Evolutionary conservation across 1,140 invertebrate species (phyloP), one percentile per base, ranked within the genome.

Genomic region (Pseudoatta argentina): DNA sequence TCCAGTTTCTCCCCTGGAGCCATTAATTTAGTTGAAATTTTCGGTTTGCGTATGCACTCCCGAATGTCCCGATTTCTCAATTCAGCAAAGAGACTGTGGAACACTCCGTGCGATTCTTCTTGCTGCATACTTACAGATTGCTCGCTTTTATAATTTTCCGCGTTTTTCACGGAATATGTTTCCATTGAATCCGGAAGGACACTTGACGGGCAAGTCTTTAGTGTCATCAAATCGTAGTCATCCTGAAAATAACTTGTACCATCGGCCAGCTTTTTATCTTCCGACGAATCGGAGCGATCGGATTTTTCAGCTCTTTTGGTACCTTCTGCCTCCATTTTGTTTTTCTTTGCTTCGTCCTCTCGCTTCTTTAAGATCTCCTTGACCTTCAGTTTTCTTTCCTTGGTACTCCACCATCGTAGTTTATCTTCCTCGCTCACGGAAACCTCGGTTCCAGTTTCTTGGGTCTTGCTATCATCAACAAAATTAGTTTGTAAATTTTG

Each of bases 371-470:
- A 34, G 3, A 82, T 76, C 27, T 88, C 78, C 10, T 24, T 66
- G 1, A 82, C 14, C 39, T 78, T 87, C 21, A 67, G 67, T 61
- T 83, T 88, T 16, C 78, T 72, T 12, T 88, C 78, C 44, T 71
- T 85, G 12, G 64, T 75, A 16, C 12, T 77, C 86, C 79, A 90
- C 57, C 87, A 48, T 78, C 64, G 87, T 4, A 73, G 75, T 64
- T 53, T 24, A 24, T 63, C 59, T 18, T 90, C 8, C 8, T 66
- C 61, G 51, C 57, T 55, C 4, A 4, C 61, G 14, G 14, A 39
- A 51, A 44, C 21, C n/a, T 69, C 10, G 6, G 12, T 39, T 48
- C 0, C 30, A 48, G 12, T 71, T 63, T 79, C 77, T 63, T 14
- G 6, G 6, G 16, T 75, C 24, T 72, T 53, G 12, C 21, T 61